Percentiles rank a stretch among this genome's conserved stretches.
Conservation (phyloP, 2,888 invertebrate species). For the Lasioglossum leucozonium region DNA sequence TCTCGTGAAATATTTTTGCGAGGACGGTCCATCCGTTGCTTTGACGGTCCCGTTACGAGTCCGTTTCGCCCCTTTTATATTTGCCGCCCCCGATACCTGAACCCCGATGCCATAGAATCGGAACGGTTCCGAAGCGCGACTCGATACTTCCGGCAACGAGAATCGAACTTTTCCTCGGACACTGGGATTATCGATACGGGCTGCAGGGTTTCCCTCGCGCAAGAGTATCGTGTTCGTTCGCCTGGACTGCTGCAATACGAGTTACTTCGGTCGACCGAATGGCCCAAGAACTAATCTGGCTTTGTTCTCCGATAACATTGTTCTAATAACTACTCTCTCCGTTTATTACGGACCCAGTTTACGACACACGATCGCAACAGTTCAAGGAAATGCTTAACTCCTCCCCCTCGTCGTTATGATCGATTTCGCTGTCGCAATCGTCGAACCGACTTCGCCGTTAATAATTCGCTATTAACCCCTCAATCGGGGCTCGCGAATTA, state of each 20-base stretch:
- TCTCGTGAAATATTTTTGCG: neutral
- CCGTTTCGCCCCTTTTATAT: neutral
- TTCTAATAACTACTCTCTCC: neutral
- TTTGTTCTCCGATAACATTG: conserved; percentile 10
- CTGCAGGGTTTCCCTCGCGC: neutral
- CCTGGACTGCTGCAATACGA: neutral
- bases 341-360: conserved; percentile 10
- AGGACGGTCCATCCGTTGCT: neutral
- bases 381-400: neutral
- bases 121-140: neutral
- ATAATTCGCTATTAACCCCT: neutral
- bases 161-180: conserved; percentile 5
- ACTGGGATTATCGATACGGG: conserved; percentile 4
- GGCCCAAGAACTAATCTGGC: conserved; percentile 6
- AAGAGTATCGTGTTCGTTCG: conserved; percentile 9
- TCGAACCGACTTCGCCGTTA: neutral
- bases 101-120: neutral
- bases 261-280: conserved; percentile 1
- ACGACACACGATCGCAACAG: neutral
- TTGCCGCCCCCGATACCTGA: neutral
- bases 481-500: neutral
- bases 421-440: neutral
- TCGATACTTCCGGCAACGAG: conserved; percentile 9
- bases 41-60: neutral
- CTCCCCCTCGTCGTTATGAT: neutral